Base-by-base conservation (phyloP, 2,888 invertebrate species). In the Melieria omissa region DNA sequence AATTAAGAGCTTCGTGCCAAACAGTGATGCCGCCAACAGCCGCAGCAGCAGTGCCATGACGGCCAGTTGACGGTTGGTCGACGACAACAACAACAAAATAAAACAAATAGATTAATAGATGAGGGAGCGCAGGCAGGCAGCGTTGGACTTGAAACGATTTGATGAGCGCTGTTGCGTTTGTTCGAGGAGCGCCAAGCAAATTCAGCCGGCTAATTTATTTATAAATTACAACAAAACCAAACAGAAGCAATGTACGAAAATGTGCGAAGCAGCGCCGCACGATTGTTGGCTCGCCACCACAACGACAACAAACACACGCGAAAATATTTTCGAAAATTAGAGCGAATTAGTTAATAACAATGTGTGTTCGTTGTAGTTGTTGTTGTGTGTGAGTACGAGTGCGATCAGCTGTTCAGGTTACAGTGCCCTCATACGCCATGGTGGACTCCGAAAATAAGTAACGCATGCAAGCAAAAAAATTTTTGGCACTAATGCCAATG, bases 321-420 rank as follows among this genome's bases (percentile, higher is more conserved):
- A 66, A 41, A 58, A 55, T 66, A 68, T 71, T 67, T 54, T 61
- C 52, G n/a, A 73, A 64, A 76, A 74, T 73, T 76, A 71, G 73
- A 72, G 62, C 76, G 73, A 73, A 73, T 74, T 76, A 67, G 68
- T 74, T 73, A 74, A 71, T 68, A 72, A 69, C 71, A 71, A 64
- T n/a, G 10, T 10, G 46, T 49, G 42, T n/a, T 54, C 14, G 55
- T 45, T 67, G 29, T 29, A 1, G 29, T 29, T 29, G 29, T 29
- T 29, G 29, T 29, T 29, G 29, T 1, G 29, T 29, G 29, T 3
- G 29, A 29, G 29, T 29, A 29, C 29, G 29, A 29, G 5, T 52
- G 44, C 10, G 14, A 70, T 72, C 71, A 72, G 74, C 71, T 74
- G 74, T 54, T 74, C 14, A 16, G 41, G 14, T 41, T 55, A 57